These are phyloP conservation scores for Lithophane leautieri DNA, from an alignment of 2,888 invertebrate genomes.

Conservation along the genomic window DNA sequence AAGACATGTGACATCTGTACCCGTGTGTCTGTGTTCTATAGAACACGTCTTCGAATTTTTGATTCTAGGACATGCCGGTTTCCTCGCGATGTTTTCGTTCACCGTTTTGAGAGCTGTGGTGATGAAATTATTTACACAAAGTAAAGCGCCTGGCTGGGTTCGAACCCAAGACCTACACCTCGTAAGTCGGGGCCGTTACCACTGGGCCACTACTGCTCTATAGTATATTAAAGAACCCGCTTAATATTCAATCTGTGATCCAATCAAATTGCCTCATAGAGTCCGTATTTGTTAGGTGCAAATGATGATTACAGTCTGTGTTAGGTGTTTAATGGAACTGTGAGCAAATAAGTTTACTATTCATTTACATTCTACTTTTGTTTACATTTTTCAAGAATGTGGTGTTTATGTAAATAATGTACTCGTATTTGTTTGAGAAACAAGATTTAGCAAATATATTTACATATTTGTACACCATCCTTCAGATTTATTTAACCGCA, in stretches of 20 bases:
- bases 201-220: no score
- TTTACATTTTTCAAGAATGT: slow-evolving; percentile 35
- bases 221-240: not conserved
- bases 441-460: not conserved
- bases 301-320: not conserved
- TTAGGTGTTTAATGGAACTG: slow-evolving; percentile 1
- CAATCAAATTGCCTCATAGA: not conserved
- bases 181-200: no score
- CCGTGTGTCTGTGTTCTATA: no score
- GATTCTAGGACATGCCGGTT: no score
- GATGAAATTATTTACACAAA: no score
- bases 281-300: not conserved
- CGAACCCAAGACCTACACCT: no score
- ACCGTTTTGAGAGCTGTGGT: no score
- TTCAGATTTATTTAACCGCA: slow-evolving; percentile 11
- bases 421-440: not conserved
- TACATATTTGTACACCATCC: not conserved
- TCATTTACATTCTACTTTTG: slow-evolving; percentile 27
- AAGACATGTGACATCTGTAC: no score
- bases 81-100: no score
- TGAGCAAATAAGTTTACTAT: slow-evolving; percentile 24
- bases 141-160: no score
- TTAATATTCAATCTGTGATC: not conserved
- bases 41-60: no score
- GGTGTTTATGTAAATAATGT: slow-evolving; percentile 5